These are phyloP conservation scores for Chaetops frenatus DNA, from an alignment of 2,113 vertebrate species.

Conservation along the genomic window DNA sequence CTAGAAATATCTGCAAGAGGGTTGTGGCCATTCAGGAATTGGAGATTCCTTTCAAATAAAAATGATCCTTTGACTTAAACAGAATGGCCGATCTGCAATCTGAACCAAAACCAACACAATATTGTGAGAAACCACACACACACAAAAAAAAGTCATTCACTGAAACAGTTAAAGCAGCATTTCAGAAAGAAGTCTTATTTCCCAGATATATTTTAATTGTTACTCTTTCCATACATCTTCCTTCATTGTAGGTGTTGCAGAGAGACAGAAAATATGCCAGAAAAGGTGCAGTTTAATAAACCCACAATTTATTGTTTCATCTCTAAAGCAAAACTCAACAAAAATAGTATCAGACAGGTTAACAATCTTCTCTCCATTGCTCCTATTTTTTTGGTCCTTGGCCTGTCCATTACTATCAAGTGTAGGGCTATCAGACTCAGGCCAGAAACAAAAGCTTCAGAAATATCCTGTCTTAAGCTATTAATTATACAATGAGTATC, in stretches of 20 bases:
- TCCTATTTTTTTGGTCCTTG: too few relatives aligned
- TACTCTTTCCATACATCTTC: neutral
- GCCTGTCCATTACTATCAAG: neutral
- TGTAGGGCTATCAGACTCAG: neutral
- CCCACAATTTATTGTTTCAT: neutral
- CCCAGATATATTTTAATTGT: neutral
- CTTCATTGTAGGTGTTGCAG: neutral
- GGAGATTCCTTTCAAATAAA: neutral
- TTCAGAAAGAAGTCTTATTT: neutral
- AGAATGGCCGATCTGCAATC: neutral
- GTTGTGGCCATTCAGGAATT: neutral
- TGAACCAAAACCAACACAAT: neutral
- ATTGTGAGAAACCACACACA: neutral
- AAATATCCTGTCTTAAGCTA: neutral
- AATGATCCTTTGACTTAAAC: neutral
- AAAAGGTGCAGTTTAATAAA: too few relatives aligned
- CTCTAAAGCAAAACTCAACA: neutral
- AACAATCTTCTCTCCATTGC: too few relatives aligned
- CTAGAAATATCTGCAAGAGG: neutral
- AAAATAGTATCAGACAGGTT: too few relatives aligned
- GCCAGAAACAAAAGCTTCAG: neutral
- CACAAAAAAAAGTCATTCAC: neutral
- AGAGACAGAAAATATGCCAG: neutral
- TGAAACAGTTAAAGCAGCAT: neutral
- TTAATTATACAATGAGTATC: neutral